phyloP scores from a whole-genome alignment of 2,888 invertebrate genomes.

The Diachrysia chrysitis region DNA sequence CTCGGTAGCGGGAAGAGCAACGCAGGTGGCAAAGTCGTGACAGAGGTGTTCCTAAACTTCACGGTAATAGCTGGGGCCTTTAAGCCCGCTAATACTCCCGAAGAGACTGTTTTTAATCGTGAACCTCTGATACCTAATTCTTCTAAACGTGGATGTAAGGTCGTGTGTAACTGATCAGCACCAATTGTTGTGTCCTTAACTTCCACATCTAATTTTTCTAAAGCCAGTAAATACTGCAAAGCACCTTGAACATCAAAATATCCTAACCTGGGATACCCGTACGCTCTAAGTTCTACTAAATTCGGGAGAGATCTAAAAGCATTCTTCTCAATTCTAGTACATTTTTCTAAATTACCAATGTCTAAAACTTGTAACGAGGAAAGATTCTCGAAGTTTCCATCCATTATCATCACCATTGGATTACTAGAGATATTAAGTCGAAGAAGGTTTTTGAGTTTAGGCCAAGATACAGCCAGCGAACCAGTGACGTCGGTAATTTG shows the following conservation, averaged over 20 bases:
- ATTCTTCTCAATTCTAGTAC: slow-evolving; percentile 94
- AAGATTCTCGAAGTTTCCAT: slow-evolving; percentile 93
- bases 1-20: slow-evolving; percentile 96
- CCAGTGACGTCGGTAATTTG: slow-evolving; percentile 89
- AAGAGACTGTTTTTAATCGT: slow-evolving; percentile 93
- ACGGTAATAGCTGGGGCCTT: slow-evolving; percentile 92
- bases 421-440: slow-evolving; percentile 95
- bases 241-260: slow-evolving; percentile 96
- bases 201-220: slow-evolving; percentile 95
- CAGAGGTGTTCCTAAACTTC: slow-evolving; percentile 94
- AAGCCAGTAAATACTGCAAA: slow-evolving; percentile 92
- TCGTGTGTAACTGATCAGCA: slow-evolving; percentile 94
- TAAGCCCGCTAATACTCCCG: slow-evolving; percentile 95
- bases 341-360: slow-evolving; percentile 91
- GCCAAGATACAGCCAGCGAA: slow-evolving; percentile 91
- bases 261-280: slow-evolving; percentile 93
- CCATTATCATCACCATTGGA: slow-evolving; percentile 93
- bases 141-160: slow-evolving; percentile 93
- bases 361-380: slow-evolving; percentile 91
- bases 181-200: slow-evolving; percentile 95
- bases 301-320: slow-evolving; percentile 93
- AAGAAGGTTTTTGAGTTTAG: slow-evolving; percentile 92
- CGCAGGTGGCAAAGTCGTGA: slow-evolving; percentile 93
- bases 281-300: slow-evolving; percentile 92
- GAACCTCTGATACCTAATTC: slow-evolving; percentile 93